Base-by-base conservation (phyloP, 2,888 invertebrate species). In the Melieria picta region DNA sequence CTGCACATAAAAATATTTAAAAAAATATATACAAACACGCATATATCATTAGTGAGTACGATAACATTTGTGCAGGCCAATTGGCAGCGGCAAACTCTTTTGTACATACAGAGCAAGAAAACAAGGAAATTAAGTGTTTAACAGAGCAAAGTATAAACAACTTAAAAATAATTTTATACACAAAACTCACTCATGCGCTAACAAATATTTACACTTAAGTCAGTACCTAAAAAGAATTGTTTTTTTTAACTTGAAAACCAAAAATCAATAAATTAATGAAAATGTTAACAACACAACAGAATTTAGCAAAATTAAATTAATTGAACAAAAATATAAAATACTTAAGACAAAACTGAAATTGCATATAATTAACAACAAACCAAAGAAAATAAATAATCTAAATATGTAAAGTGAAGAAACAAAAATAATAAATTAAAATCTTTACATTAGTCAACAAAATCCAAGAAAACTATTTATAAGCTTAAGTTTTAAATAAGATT, bases 251-350 rank as follows among this genome's bases (percentile, higher is more conserved):
- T 61, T 48, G 16, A 58, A 63, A 10, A 65, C 16, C 11, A 60
- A 52, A 42, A 65, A 3, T 42, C 60, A 61, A 45, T 52, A 10
- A 50, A 42, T 16, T 58, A 56, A 61, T 6, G 9, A 7, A 7
- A 48, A 42, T 30, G 5, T 46, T 66, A 58, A 56, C 30, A 58
- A 67, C 58, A 67, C 62, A 67, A 48, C 47, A 65, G 58, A 60
- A 63, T 61, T 66, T 66, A 72, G 55, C 45, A 60, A 62, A 43
- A 69, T 62, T 52, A 69, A 75, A 75, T 66, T 74, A 72, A 72
- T 42, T 67, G 61, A 72, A 75, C 46, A 52, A 64, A 65, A 62
- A 63, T 56, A 58, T 30, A 71, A 68, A 69, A 45, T 57, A 58
- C 68, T 65, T 60, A 11, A 43, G 72, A 63, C 61, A 57, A 74